Evolutionary conservation across 2,113 vertebrate genomes (phyloP).

Genomic region (Apaloderma vittatum): DNA sequence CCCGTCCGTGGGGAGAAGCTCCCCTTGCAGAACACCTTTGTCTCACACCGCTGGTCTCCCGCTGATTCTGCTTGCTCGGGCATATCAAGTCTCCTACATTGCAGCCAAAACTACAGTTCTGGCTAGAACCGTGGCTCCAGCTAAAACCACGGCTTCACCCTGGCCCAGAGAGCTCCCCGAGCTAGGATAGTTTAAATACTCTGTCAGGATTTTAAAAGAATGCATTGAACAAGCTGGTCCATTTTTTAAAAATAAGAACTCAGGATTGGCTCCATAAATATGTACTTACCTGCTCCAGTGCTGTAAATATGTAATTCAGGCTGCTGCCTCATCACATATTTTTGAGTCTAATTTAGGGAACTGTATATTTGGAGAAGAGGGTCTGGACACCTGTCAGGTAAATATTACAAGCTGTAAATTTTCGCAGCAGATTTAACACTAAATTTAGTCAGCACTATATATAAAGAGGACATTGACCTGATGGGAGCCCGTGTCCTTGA

Average conservation of each 20-base stretch:
- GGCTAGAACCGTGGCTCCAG: no score
- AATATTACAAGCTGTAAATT: constrained; percentile 27
- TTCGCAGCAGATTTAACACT: constrained; percentile 32
- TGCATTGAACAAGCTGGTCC: neutral
- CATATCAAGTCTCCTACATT: no score
- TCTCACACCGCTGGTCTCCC: no score
- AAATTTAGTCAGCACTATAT: constrained; percentile 24
- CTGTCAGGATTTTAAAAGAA: neutral
- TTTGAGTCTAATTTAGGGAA: constrained; percentile 52
- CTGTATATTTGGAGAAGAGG: constrained; percentile 5
- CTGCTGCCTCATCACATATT: neutral
- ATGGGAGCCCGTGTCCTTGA: neutral
- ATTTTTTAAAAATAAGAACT: neutral
- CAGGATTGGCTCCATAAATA: neutral
- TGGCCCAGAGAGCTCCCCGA: neutral
- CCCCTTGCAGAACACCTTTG: no score
- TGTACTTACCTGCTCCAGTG: neutral
- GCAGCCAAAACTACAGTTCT: no score
- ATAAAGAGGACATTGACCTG: constrained; percentile 20
- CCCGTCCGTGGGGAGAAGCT: no score
- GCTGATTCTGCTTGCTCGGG: no score
- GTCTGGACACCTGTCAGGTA: constrained; percentile 37
- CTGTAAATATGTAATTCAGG: constrained; percentile 29
- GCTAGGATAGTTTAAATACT: neutral
- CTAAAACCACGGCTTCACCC: neutral